A percentile compares a stretch with the other conserved stretches of the same genome.
Evolutionary conservation across 2,888 invertebrate species (phyloP).

Genomic region (Campaea margaritaria): DNA sequence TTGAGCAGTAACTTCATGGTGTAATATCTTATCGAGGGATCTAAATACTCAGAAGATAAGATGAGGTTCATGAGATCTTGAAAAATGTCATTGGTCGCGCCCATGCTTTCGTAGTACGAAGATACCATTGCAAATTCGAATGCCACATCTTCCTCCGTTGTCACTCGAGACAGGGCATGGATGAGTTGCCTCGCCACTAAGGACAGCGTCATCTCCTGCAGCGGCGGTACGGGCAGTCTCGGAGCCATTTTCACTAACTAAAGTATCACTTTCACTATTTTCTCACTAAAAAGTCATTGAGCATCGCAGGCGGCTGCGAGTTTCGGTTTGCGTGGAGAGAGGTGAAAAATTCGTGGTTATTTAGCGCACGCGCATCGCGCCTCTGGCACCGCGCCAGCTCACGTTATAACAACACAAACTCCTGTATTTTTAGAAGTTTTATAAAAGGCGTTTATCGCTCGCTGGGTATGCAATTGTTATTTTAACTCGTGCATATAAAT

Average conservation of each 20-base stretch:
- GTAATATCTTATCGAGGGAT: conserved; percentile 88
- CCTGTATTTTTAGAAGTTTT: conserved; percentile 80
- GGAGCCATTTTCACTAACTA: conserved; percentile 85
- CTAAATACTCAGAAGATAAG: conserved; percentile 87
- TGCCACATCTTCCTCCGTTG: conserved; percentile 85
- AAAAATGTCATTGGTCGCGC: conserved; percentile 88
- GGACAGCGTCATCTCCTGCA: conserved; percentile 86
- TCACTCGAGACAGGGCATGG: conserved; percentile 86
- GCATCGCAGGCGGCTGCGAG: conserved; percentile 64
- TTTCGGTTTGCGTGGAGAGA: conserved; percentile 72
- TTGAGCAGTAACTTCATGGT: conserved; percentile 87
- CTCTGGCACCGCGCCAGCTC: conserved; percentile 73
- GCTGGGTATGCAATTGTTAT: conserved; percentile 62
- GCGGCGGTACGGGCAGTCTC: conserved; percentile 84
- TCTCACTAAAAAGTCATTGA: conserved; percentile 61
- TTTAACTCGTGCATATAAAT: conserved; percentile 46
- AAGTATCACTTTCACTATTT: conserved; percentile 59
- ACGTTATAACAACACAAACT: conserved; percentile 79
- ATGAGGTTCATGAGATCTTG: conserved; percentile 88
- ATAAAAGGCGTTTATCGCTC: conserved; percentile 77
- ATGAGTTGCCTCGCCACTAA: conserved; percentile 87
- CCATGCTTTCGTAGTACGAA: conserved; percentile 85
- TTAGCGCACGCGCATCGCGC: conserved; percentile 70
- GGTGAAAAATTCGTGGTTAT: conserved; percentile 74
- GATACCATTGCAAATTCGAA: conserved; percentile 86